Percentiles rank a stretch among this genome's conserved stretches.
Conservation (phyloP, 2,113 vertebrate genomes). For the Eurystomus gularis region DNA sequence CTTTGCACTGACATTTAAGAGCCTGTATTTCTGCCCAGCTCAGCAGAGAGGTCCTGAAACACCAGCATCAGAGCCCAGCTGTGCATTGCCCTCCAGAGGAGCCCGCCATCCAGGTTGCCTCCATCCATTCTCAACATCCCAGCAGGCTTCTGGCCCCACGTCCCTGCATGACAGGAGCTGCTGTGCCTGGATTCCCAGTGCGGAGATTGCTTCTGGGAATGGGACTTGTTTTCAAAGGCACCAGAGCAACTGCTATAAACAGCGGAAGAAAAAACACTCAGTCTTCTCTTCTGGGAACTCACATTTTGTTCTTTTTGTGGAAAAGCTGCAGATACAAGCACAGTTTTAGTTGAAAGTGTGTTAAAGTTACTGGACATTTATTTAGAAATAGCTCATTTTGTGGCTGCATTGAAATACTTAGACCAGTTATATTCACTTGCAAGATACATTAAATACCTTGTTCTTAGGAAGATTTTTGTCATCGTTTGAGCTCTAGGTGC, state of each 20-base stretch:
- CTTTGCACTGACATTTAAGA: background rate
- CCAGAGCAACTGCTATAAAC: conserved; percentile 31
- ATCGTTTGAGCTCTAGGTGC: rapidly evolving
- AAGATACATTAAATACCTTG: background rate
- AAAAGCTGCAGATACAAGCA: background rate
- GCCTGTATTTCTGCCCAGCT: background rate
- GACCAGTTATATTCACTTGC: background rate
- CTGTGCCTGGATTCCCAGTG: background rate
- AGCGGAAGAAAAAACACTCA: background rate
- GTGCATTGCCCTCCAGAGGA: background rate
- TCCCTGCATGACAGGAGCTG: background rate
- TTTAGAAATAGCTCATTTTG: background rate
- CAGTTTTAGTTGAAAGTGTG: background rate
- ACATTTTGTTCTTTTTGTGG: background rate
- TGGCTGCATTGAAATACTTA: background rate
- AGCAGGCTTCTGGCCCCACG: rapidly evolving
- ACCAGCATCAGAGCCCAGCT: rapidly evolving
- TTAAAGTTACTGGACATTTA: background rate
- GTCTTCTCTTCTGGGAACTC: background rate
- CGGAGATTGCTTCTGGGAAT: background rate
- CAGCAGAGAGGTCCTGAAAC: background rate
- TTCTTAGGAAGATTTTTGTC: background rate
- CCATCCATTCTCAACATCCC: rapidly evolving
- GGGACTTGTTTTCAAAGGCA: conserved; percentile 10
- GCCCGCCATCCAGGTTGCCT: background rate